Percentiles rank a stretch among this genome's conserved stretches.
Evolutionary conservation across 2,113 vertebrate species (phyloP).

Genomic region (Cairina moschata): DNA sequence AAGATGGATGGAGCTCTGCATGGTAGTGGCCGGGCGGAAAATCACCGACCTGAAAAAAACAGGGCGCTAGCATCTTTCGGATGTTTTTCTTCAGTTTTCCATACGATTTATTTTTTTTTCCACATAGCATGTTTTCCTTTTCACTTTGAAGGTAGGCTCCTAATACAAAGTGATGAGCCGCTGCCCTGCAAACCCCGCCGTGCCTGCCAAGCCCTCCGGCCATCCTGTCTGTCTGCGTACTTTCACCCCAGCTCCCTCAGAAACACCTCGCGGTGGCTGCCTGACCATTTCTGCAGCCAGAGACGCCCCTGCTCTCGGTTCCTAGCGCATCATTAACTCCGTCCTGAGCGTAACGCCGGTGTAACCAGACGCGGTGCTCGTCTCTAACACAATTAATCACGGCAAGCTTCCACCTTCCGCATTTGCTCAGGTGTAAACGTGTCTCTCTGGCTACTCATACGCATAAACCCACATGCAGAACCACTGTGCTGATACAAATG

Average conservation of each 20-base stretch:
- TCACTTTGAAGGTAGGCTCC: constrained; percentile 28
- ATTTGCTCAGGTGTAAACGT: constrained; percentile 24
- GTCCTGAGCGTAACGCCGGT: constrained; percentile 32
- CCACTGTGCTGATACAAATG: not conserved
- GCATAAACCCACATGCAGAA: not conserved
- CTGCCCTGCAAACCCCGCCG: not conserved
- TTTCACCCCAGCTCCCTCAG: constrained; percentile 24
- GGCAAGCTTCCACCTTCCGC: constrained; percentile 31
- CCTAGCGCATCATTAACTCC: constrained; percentile 37
- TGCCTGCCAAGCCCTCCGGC: constrained; percentile 36
- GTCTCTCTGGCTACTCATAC: not conserved
- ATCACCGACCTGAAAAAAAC: constrained; percentile 50
- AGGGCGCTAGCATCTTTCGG: constrained; percentile 59
- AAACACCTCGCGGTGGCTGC: not conserved
- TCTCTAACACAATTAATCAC: constrained; percentile 31
- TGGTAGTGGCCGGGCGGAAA: constrained; percentile 10
- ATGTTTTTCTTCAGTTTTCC: constrained; percentile 65
- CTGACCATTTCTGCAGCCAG: constrained; percentile 43
- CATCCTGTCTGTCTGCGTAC: constrained; percentile 22
- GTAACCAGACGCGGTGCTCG: constrained; percentile 48
- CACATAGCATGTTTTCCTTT: constrained; percentile 61
- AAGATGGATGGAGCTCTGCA: constrained; percentile 11
- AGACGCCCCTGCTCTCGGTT: constrained; percentile 48
- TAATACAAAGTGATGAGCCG: constrained; percentile 60
- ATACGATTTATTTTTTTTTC: constrained; percentile 64